Conservation (phyloP, 1,140 invertebrate genomes). For the Trichonephila clavata region DNA sequence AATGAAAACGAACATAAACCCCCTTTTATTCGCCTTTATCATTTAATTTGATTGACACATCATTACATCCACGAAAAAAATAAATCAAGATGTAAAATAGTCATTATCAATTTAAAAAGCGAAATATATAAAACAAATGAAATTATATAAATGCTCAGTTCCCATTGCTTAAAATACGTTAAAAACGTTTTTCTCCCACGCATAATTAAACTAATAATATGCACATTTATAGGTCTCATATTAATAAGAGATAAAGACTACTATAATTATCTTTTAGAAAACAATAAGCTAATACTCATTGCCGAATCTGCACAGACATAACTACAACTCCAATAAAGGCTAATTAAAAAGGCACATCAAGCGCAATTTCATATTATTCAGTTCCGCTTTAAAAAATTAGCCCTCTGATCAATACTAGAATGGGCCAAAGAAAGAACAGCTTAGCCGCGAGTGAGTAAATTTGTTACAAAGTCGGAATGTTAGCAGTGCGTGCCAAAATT, state of each 20-base stretch:
- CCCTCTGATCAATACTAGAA: slow-evolving; percentile 5
- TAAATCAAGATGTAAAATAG: too few relatives aligned
- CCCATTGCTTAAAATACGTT: too few relatives aligned
- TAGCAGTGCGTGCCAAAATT: slow-evolving; percentile 55
- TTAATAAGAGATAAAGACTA: not conserved
- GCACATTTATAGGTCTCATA: not conserved
- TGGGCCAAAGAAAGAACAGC: not conserved
- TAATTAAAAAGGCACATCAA: slow-evolving; percentile 16
- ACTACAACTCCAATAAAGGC: not conserved
- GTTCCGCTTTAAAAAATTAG: slow-evolving; percentile 21
- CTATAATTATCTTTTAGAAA: slow-evolving; percentile 1
- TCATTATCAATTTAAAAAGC: too few relatives aligned
- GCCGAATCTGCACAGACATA: not conserved
- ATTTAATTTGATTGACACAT: too few relatives aligned
- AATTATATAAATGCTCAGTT: too few relatives aligned
- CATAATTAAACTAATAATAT: too few relatives aligned
- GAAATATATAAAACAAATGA: too few relatives aligned
- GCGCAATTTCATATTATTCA: slow-evolving; percentile 9
- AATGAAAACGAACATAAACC: too few relatives aligned
- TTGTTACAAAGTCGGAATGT: slow-evolving; percentile 8
- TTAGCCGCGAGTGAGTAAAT: not conserved
- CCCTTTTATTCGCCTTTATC: too few relatives aligned
- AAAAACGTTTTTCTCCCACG: too few relatives aligned
- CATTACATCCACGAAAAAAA: too few relatives aligned
- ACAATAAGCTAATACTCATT: not conserved